Evolutionary conservation across 2,797 vertebrate species (phyloP).

Genomic region (Poeciliopsis presidionis): DNA sequence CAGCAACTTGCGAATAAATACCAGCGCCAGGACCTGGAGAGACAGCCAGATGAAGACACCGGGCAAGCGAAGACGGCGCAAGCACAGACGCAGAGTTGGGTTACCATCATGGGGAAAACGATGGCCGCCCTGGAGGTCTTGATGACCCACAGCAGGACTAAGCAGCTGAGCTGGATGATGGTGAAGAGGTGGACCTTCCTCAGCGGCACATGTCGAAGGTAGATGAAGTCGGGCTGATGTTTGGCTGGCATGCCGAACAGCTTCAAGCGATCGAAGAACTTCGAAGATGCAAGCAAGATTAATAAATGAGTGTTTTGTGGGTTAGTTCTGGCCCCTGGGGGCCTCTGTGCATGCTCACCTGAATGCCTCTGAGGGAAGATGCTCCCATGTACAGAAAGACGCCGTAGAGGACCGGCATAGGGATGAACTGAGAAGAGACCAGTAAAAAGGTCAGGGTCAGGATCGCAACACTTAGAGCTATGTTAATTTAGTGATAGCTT

Average conservation of each 20-base stretch:
- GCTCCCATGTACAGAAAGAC: constrained; percentile 99
- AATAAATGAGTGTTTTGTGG: not conserved
- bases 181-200: constrained; percentile 99
- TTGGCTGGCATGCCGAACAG: constrained; percentile 98
- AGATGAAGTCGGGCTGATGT: constrained; percentile 99
- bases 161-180: constrained; percentile 92
- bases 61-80: not conserved
- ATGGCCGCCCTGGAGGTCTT: constrained; percentile 96
- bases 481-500: not conserved
- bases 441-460: not conserved
- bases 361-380: constrained; percentile 97
- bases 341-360: constrained; percentile 77
- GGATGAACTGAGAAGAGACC: constrained; percentile 88
- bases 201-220: constrained; percentile 96
- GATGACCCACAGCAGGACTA: constrained; percentile 95
- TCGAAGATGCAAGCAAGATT: constrained; percentile 2
- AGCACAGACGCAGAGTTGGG: not conserved
- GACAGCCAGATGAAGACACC: not conserved
- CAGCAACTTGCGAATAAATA: constrained; percentile 97
- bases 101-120: constrained; percentile 99
- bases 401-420: constrained; percentile 98
- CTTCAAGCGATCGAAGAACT: constrained; percentile 96
- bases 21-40: constrained; percentile 91
- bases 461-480: not conserved
- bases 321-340: not conserved